Base-by-base conservation (phyloP, 2,888 invertebrate species). In the Smittia aterrima region DNA sequence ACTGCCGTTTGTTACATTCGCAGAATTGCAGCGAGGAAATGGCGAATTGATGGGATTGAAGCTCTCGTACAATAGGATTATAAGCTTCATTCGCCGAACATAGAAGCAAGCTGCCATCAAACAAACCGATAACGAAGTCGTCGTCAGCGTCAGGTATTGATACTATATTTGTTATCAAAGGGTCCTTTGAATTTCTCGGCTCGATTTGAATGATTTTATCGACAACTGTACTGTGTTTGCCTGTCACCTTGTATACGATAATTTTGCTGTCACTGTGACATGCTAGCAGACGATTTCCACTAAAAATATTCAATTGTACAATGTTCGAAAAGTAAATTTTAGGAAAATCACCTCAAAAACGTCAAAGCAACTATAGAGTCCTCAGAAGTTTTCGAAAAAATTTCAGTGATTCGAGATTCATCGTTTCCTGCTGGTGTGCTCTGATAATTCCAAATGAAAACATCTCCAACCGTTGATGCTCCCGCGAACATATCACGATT, bases 401-500 rank as follows among this genome's bases (percentile, higher is more conserved):
- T 62, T 75, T 82, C 81, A 4, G 76, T 77, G 0, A 82, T 76
- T 9, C 80, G 62, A 22, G 38, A 79, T 32, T 76, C 76, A 24
- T n/a, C 38, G 11, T 22, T 25, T 11, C 16, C 9, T 20, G 27
- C 9, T 18, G 68, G 7, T 41, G 41, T 4, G 20, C 53, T 71
- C 0, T 76, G 75, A 18, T 80, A 82, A 13, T 78, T 76, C 83
- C 83, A 83, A 24, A 83, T 72, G 32, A 80, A 80, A 16, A 83
- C 77, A 72, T 82, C 82, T 0, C 82, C 76, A 53, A 58, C 53
- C 16, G 27, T 47, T 18, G 27, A 47, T 25, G 82, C 80, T 1
- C 82, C 83, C 47, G 79, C 80, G 75, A 83, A 83, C 11, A 81
- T 78, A 13, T 79, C 79, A 74, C 81, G 82, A 74, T 82, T 79